Evolutionary conservation across 1,140 invertebrate genomes (phyloP), one percentile per base, ranked within the genome.

Genomic region (Philopotamus ludificatus): DNA sequence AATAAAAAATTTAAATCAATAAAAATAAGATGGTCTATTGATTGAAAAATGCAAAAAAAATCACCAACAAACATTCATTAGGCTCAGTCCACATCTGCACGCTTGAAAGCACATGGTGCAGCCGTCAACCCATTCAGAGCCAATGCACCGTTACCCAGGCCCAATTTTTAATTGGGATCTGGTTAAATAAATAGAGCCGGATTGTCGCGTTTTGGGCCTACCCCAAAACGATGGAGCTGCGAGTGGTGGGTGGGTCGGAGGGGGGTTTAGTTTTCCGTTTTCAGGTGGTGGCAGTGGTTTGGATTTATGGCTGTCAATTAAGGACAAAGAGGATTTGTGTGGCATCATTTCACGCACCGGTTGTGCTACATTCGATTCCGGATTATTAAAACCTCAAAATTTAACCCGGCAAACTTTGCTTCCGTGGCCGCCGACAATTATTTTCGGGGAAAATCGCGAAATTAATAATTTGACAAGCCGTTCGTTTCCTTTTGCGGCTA

Each of bases 221-320:
- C 21, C 44, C 44, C 44, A 47, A 47, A 47, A 15, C 8, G 34
- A 34, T 7, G 28, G 28, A 34, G 28, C n/a, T n/a, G n/a, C n/a
- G n/a, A n/a, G n/a, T n/a, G n/a, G 44, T 20, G 10, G 10, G 10
- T 4, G 44, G 44, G 18, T 39, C n/a, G n/a, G n/a, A n/a, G n/a
- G n/a, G 44, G 4, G 10, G 10, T 3, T 4, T 7, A 16, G 18
- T 16, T 12, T 47, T 7, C 44, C 44, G 18, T 16, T 47, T 47
- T 47, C n/a, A 47, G 8, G 18, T 47, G 44, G 44, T 21, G 9
- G 28, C 44, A 2, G 55, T 47, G 25, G n/a, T n/a, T n/a, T n/a
- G 34, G 67, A 69, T 69, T 69, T 69, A 69, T 69, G 39, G 67
- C 51, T 18, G 53, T 69, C 67, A 69, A 69, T 65, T 65, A 65